phyloP scores from a whole-genome alignment of 2,113 vertebrate species.

The Podocnemis expansa region DNA sequence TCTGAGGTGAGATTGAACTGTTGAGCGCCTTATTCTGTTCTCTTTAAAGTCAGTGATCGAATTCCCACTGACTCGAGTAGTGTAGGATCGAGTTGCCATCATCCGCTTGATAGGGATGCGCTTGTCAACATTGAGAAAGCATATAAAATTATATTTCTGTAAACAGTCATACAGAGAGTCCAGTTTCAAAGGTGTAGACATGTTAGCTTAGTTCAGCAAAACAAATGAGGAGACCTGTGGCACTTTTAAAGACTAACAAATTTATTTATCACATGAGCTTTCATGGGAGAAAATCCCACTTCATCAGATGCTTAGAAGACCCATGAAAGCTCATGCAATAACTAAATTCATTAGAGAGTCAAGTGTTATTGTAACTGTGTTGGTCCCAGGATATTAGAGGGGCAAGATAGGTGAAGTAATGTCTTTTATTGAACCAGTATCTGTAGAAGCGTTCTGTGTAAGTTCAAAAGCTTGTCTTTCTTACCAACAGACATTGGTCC shows the following conservation, averaged over 20 bases:
- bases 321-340: too few species aligned
- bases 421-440: not conserved
- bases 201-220: too few species aligned
- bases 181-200: too few species aligned
- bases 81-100: not conserved
- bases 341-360: too few species aligned
- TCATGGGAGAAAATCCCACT: too few species aligned
- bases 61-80: not conserved
- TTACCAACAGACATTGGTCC: too few species aligned
- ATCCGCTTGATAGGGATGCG: not conserved
- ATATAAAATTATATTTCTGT: not conserved
- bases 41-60: not conserved
- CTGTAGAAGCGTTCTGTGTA: too few species aligned
- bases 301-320: too few species aligned
- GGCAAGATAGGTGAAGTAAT: not conserved
- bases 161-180: not conserved
- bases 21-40: not conserved
- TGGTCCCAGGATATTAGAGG: not conserved
- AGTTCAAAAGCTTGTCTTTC: too few species aligned
- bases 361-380: not conserved
- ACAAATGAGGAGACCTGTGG: too few species aligned
- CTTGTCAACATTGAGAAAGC: not conserved
- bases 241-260: too few species aligned
- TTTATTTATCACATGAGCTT: too few species aligned
- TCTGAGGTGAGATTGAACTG: not conserved